Evolutionary conservation across 2,797 vertebrate species (phyloP).

Genomic region (Poeciliopsis turneri): DNA sequence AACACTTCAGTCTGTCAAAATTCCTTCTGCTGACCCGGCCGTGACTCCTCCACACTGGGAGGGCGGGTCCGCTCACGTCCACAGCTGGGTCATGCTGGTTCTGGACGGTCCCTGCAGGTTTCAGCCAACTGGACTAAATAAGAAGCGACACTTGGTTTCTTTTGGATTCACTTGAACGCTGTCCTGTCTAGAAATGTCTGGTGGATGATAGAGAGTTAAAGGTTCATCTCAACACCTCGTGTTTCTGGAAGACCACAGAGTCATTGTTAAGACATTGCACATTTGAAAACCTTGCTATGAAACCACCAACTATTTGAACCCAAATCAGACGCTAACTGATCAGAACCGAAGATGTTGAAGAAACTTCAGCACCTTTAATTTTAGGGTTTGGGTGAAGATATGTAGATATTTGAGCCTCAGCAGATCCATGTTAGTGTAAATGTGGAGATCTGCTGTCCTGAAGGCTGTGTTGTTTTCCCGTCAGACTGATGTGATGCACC

Average conservation of each 20-base stretch:
- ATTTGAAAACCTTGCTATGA: background rate
- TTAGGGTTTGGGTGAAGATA: background rate
- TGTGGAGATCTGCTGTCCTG: background rate
- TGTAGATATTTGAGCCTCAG: background rate
- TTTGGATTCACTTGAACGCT: constrained; percentile 26
- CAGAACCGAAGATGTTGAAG: background rate
- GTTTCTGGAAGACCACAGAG: background rate
- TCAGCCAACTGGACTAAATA: constrained; percentile 40
- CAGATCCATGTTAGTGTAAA: background rate
- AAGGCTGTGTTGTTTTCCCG: constrained; percentile 16
- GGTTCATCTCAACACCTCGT: background rate
- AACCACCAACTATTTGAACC: background rate
- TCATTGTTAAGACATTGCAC: background rate
- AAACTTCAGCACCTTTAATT: background rate
- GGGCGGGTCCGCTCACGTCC: constrained; percentile 24
- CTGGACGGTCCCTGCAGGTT: constrained; percentile 25
- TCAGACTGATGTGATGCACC: constrained; percentile 87
- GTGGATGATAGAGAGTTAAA: background rate
- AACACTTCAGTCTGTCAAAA: constrained; percentile 42
- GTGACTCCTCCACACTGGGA: constrained; percentile 23
- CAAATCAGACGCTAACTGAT: background rate
- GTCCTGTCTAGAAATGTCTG: background rate
- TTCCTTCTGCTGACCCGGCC: constrained; percentile 26
- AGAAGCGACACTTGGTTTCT: constrained; percentile 54
- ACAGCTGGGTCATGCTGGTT: constrained; percentile 35